phyloP scores from a whole-genome alignment of 2,888 invertebrate genomes.

The Antheraea yamamai region DNA sequence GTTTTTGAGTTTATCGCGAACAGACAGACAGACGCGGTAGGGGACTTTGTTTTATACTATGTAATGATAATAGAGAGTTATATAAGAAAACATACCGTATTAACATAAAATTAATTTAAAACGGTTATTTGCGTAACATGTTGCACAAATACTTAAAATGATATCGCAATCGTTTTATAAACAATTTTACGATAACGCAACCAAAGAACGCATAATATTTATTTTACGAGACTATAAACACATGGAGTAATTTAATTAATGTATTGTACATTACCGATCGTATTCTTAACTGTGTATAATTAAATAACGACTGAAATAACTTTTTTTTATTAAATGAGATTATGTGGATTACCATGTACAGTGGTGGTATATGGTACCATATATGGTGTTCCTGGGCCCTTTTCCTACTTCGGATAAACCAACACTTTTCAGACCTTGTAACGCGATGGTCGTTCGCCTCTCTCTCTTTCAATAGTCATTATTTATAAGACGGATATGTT shows the following conservation, averaged over 20 bases:
- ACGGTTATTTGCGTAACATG: constrained; percentile 7
- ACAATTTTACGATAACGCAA: constrained; percentile 17
- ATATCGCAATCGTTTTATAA: constrained; percentile 6
- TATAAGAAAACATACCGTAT: background rate
- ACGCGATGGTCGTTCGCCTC: constrained; percentile 48
- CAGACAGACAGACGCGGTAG: too few species aligned
- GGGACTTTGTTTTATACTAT: background rate
- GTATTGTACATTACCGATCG: background rate
- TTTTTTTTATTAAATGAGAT: constrained; percentile 18
- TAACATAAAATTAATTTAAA: background rate
- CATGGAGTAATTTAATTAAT: constrained; percentile 4
- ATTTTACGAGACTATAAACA: constrained; percentile 7
- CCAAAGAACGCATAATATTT: constrained; percentile 7
- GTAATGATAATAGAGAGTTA: background rate
- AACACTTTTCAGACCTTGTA: constrained; percentile 49
- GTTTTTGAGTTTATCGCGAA: too few species aligned
- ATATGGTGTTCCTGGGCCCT: constrained; percentile 32
- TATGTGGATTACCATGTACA: constrained; percentile 24
- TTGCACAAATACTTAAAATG: background rate
- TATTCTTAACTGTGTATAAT: background rate
- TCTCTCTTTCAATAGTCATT: constrained; percentile 56
- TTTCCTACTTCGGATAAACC: constrained; percentile 32
- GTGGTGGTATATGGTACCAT: constrained; percentile 12
- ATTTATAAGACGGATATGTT: constrained; percentile 28
- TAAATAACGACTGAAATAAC: background rate